Evolutionary conservation across 2,888 invertebrate genomes (phyloP).

Genomic region (Cremastobaeus sp.): DNA sequence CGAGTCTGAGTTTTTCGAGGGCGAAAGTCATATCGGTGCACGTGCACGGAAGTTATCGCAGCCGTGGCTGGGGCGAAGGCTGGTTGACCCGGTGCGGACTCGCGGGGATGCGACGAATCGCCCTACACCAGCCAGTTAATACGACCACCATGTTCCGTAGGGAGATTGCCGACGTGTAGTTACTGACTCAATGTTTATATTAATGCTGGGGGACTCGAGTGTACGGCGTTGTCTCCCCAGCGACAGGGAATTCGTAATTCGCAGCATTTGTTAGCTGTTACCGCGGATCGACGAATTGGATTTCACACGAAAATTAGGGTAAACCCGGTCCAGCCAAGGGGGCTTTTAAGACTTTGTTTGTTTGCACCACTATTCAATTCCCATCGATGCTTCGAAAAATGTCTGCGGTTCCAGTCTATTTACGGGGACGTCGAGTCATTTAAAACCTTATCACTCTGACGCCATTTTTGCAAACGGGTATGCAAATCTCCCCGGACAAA

Average conservation of each 20-base stretch:
- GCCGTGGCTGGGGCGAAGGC: conserved; percentile 15
- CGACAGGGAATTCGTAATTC: conserved; percentile 71
- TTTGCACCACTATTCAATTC: conserved; percentile 61
- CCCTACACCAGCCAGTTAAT: conserved; percentile 61
- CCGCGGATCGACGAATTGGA: conserved; percentile 68
- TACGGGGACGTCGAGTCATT: conserved; percentile 9
- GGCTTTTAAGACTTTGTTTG: conserved; percentile 59
- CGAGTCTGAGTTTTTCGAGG: conserved; percentile 47
- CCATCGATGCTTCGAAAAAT: conserved; percentile 41
- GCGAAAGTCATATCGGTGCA: conserved; percentile 53
- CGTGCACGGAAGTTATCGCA: conserved; percentile 65
- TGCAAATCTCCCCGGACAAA: too few species aligned
- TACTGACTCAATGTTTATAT: conserved; percentile 67
- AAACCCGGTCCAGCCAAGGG: conserved; percentile 62
- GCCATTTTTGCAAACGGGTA: too few species aligned
- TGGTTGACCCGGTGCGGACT: background rate
- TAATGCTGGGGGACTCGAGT: conserved; percentile 60
- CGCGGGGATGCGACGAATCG: conserved; percentile 54
- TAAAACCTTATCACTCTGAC: background rate
- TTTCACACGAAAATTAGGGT: conserved; percentile 69
- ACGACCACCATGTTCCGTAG: conserved; percentile 61
- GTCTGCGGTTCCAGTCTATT: conserved; percentile 42
- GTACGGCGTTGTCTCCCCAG: conserved; percentile 31
- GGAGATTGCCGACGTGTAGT: conserved; percentile 62
- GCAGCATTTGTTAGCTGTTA: conserved; percentile 71